Evolutionary conservation across 2,113 vertebrate genomes (phyloP).

Genomic region (Leptobrachium ailaonicum): DNA sequence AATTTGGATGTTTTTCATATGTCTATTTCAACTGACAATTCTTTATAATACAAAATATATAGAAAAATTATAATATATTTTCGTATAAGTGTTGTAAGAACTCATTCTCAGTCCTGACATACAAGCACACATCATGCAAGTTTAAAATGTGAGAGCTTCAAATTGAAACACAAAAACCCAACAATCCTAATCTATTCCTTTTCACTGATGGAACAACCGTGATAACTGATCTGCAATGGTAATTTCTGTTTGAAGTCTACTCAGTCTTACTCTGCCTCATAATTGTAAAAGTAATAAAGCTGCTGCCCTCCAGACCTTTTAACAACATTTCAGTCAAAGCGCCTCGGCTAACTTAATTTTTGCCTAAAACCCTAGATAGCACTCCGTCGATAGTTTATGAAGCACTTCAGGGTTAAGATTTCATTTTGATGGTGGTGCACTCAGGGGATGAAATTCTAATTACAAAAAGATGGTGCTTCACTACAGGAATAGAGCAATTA

Average conservation of each 20-base stretch:
- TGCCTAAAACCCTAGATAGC: not conserved
- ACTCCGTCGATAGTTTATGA: not conserved
- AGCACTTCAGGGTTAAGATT: not conserved
- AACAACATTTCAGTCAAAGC: not conserved
- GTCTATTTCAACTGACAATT: too few relatives aligned
- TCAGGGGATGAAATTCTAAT: constrained; percentile 8
- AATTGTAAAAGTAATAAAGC: not conserved
- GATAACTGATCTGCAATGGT: not conserved
- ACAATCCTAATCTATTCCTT: too few relatives aligned
- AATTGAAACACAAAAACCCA: too few relatives aligned
- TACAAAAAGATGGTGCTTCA: constrained; percentile 1
- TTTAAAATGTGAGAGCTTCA: too few relatives aligned
- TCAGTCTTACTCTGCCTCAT: not conserved
- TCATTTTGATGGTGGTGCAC: not conserved
- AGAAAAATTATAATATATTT: too few relatives aligned
- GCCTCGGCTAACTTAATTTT: not conserved
- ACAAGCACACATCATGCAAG: too few relatives aligned
- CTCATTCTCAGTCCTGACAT: too few relatives aligned
- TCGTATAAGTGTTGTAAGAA: too few relatives aligned
- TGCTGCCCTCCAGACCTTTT: not conserved
- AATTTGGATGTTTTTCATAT: too few relatives aligned
- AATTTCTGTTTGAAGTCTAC: not conserved
- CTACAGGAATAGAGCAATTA: not conserved
- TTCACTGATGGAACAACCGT: not conserved
- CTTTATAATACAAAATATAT: too few relatives aligned